Percentiles rank a stretch among this genome's conserved stretches.
Evolutionary conservation across 2,113 vertebrate genomes (phyloP).

Genomic region (Dolichallabes microphthalmus): DNA sequence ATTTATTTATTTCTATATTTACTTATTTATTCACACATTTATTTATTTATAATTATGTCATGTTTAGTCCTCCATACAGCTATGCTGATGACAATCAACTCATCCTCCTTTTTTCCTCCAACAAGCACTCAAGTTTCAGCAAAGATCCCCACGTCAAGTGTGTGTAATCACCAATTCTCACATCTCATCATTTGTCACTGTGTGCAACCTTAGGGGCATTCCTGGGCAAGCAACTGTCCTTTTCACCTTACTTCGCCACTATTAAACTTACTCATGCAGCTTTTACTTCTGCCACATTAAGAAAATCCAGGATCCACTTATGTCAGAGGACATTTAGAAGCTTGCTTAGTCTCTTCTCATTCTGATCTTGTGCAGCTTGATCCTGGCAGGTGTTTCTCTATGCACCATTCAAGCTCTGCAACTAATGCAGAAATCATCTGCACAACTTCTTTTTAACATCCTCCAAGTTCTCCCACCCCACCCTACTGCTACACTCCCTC

Average conservation of each 20-base stretch:
- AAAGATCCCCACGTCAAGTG: no score
- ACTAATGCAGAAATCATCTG: neutral
- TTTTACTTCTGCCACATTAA: neutral
- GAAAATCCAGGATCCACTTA: neutral
- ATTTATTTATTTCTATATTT: no score
- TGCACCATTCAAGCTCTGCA: neutral
- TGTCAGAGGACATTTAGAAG: neutral
- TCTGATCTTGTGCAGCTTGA: neutral
- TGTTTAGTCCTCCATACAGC: no score
- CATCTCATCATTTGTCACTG: neutral
- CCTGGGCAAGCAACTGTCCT: neutral
- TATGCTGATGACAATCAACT: neutral
- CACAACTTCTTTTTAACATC: neutral
- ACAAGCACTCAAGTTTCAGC: neutral
- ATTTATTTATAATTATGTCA: no score
- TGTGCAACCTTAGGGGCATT: neutral
- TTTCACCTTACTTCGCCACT: neutral
- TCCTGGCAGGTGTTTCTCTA: neutral
- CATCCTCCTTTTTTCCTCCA: neutral
- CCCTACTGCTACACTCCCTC: neutral
- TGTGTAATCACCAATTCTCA: neutral
- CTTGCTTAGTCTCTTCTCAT: neutral
- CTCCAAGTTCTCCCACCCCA: neutral
- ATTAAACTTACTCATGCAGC: neutral
- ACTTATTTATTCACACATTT: no score